phyloP scores from a whole-genome alignment of 2,888 invertebrate species.

The Rhynchonema sp. region DNA sequence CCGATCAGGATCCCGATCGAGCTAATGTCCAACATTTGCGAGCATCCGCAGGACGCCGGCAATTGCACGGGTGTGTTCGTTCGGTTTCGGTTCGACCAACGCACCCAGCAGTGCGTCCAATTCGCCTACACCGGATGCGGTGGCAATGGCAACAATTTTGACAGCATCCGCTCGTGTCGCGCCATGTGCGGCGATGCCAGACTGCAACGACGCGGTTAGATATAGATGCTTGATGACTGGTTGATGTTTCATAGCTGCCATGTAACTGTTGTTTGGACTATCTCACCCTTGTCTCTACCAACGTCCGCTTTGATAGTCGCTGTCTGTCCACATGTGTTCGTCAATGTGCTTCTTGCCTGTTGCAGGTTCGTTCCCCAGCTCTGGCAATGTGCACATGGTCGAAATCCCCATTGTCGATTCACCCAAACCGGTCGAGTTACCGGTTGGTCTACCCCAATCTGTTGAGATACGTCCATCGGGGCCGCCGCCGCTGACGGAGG shows the following conservation, averaged over 20 bases:
- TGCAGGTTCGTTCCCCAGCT: too few species aligned
- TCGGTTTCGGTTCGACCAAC: slow-evolving; percentile 28
- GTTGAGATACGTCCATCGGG: too few species aligned
- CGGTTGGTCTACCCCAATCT: too few species aligned
- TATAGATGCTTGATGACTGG: not conserved
- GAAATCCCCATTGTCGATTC: too few species aligned
- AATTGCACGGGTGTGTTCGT: slow-evolving; percentile 12
- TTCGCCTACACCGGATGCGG: slow-evolving; percentile 26
- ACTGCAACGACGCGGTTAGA: too few species aligned
- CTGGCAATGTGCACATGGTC: too few species aligned
- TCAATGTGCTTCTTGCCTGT: too few species aligned
- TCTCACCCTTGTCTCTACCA: not conserved
- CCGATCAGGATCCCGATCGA: not conserved
- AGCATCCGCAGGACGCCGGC: slow-evolving; percentile 24
- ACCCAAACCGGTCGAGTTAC: too few species aligned
- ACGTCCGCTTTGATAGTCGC: too few species aligned
- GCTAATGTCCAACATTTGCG: slow-evolving; percentile 18
- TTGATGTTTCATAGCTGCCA: too few species aligned
- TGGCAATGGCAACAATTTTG: slow-evolving; percentile 11
- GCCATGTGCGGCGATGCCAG: not conserved
- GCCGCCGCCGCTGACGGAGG: too few species aligned
- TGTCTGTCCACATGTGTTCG: too few species aligned
- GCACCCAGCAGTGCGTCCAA: slow-evolving; percentile 16
- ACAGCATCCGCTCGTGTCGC: not conserved
- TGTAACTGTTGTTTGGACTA: not conserved